Conservation (phyloP, 2,797 vertebrate genomes). For the Synanceia verrucosa region DNA sequence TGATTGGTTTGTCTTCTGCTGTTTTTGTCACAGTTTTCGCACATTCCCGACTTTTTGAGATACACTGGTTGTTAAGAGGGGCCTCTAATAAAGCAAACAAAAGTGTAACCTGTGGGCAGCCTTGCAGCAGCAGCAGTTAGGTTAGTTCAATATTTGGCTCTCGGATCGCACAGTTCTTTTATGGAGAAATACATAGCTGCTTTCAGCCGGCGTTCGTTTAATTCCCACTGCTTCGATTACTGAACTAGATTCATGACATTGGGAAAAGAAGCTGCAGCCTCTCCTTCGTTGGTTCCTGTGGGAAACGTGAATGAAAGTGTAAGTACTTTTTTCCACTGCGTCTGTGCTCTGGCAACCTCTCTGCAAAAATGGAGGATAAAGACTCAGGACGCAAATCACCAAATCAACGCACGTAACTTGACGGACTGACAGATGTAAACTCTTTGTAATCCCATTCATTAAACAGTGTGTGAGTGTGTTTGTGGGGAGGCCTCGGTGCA, state of each 20-base stretch:
- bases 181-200: conserved; percentile 12
- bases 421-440: conserved; percentile 43
- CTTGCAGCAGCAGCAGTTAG: conserved; percentile 8
- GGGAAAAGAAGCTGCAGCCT: conserved; percentile 18
- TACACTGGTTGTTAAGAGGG: conserved; percentile 1
- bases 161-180: not conserved
- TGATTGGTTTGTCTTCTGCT: conserved; percentile 11
- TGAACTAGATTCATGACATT: conserved; percentile 31
- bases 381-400: conserved; percentile 20
- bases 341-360: conserved; percentile 20
- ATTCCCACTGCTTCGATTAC: conserved; percentile 26
- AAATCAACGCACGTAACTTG: conserved; percentile 36
- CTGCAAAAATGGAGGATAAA: conserved; percentile 35
- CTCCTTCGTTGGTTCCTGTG: conserved; percentile 14
- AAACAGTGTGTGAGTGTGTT: not conserved
- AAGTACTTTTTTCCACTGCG: conserved; percentile 40
- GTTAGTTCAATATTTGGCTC: conserved; percentile 30
- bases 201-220: conserved; percentile 16
- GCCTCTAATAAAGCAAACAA: conserved; percentile 24
- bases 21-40: conserved; percentile 6
- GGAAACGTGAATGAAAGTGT: conserved; percentile 49
- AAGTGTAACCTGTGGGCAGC: conserved; percentile 1
- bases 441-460: conserved; percentile 43
- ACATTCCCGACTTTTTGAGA: not conserved
- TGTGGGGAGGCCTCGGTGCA: conserved; percentile 17